Evolutionary conservation across 2,797 vertebrate genomes (phyloP).

Genomic region (Takifugu ocellatus): DNA sequence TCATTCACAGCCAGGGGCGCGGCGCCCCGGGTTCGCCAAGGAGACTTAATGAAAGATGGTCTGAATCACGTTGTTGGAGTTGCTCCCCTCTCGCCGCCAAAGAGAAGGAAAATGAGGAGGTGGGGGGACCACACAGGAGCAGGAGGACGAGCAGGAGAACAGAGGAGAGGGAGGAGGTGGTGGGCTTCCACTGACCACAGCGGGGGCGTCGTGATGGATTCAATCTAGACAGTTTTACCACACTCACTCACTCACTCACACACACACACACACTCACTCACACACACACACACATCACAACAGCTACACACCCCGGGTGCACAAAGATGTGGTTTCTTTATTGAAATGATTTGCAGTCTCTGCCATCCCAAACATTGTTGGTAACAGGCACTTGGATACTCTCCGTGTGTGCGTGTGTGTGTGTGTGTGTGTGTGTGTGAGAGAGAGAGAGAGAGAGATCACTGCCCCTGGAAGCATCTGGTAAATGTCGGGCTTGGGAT

Average conservation of each 20-base stretch:
- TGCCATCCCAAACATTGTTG: no score
- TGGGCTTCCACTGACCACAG: conserved; percentile 53
- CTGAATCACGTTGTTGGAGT: conserved; percentile 34
- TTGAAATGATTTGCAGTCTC: no score
- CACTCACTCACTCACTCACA: conserved; percentile 26
- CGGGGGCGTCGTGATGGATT: conserved; percentile 44
- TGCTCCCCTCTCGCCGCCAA: conserved; percentile 15
- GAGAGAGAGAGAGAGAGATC: no score
- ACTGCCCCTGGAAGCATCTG: no score
- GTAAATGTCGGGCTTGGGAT: no score
- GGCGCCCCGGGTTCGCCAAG: neutral
- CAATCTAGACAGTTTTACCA: conserved; percentile 30
- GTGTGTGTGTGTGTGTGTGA: conserved; percentile 7
- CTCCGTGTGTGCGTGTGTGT: neutral
- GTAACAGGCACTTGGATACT: neutral
- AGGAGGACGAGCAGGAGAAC: conserved; percentile 48
- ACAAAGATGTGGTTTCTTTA: no score
- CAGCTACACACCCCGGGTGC: no score
- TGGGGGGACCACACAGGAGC: conserved; percentile 61
- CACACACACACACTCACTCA: conserved; percentile 1
- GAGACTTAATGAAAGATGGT: conserved; percentile 36
- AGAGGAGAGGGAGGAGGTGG: conserved; percentile 53
- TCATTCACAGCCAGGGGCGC: conserved; percentile 11
- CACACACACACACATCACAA: neutral
- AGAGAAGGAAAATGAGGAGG: conserved; percentile 14